These are phyloP conservation scores for Lanius collurio DNA, from an alignment of 2,113 vertebrate genomes.

Conservation along the genomic window DNA sequence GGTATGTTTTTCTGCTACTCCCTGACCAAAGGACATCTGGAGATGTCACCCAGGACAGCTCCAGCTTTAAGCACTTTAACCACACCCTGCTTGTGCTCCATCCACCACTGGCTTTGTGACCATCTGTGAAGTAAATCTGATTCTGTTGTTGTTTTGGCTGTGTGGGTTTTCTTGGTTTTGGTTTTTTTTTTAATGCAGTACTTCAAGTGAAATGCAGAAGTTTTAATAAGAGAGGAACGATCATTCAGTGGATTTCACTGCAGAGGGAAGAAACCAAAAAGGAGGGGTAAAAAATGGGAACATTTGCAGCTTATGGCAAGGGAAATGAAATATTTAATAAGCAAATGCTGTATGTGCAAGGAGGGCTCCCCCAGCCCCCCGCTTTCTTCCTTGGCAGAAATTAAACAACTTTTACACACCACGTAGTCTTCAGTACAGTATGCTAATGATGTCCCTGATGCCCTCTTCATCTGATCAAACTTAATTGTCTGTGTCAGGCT, in stretches of 20 bases:
- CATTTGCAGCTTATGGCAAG: not conserved
- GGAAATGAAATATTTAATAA: slow-evolving; percentile 72
- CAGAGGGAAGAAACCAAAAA: slow-evolving; percentile 42
- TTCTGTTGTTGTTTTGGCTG: not conserved
- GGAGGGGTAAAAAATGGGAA: slow-evolving; percentile 17
- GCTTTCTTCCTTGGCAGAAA: slow-evolving; percentile 73
- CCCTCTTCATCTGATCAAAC: slow-evolving; percentile 81
- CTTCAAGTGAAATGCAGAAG: slow-evolving; percentile 34
- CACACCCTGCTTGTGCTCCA: not conserved
- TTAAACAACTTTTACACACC: slow-evolving; percentile 80
- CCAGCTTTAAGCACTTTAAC: not conserved
- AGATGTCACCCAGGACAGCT: not conserved
- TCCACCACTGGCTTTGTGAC: not conserved
- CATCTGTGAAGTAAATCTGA: not conserved
- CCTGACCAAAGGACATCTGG: fast-evolving
- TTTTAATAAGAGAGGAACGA: slow-evolving; percentile 51
- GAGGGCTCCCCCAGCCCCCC: slow-evolving; percentile 49
- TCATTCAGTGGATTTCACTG: slow-evolving; percentile 34
- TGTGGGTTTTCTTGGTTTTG: not conserved
- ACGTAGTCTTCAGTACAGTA: slow-evolving; percentile 75
- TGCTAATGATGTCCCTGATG: slow-evolving; percentile 79
- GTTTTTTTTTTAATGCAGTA: not conserved
- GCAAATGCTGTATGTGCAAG: slow-evolving; percentile 16
- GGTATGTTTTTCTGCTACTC: not conserved
- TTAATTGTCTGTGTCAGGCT: slow-evolving; percentile 84